Base-by-base conservation (phyloP, 2,888 invertebrate genomes). In the Synanthedon formicaeformis region DNA sequence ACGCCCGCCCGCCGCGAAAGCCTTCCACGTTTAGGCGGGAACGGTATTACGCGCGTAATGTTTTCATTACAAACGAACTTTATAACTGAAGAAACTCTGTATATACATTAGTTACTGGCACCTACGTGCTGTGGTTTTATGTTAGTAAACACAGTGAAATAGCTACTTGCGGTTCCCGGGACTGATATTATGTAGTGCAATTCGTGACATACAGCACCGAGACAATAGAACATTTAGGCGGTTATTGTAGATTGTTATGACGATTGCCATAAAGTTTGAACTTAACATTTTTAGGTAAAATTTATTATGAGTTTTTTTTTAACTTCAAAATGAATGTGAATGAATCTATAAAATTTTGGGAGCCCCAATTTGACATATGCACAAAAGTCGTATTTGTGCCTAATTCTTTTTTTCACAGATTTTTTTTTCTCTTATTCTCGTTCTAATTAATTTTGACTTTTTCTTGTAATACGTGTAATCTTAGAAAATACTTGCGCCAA, bases 1-100 rank as follows among this genome's bases (percentile, higher is more conserved):
- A 52, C 73, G 77, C 73, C 75, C 71, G 69, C 57, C 56, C 58
- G 54, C 57, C 59, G 56, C 63, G 64, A 71, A 50, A 77, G 73
- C 77, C 81, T 78, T 10, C 65, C 72, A 62, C 67, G 65, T 81
- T 80, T 83, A 81, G 81, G 85, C 86, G 85, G 85, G 85, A 85
- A 86, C 63, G 60, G 34, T 67, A 53, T 51, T 50, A 51, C 55
- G 53, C 54, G 57, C 49, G 16, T 49, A 13, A 50, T 18, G 40
- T 50, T 16, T 13, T 50, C 50, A 40, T 34, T 49, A 16, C 10
- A 49, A 49, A 49, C 49, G 45, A 45, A 45, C 45, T 45, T 45
- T 45, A 13, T n/a, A 45, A 45, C 34, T 45, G 12, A 13, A 45
- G 12, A 13, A 45, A 45, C n/a, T 11, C 14, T 13, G 8, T 14